Base-by-base conservation (phyloP, 2,113 vertebrate genomes). In the Erythrolamprus reginae region DNA sequence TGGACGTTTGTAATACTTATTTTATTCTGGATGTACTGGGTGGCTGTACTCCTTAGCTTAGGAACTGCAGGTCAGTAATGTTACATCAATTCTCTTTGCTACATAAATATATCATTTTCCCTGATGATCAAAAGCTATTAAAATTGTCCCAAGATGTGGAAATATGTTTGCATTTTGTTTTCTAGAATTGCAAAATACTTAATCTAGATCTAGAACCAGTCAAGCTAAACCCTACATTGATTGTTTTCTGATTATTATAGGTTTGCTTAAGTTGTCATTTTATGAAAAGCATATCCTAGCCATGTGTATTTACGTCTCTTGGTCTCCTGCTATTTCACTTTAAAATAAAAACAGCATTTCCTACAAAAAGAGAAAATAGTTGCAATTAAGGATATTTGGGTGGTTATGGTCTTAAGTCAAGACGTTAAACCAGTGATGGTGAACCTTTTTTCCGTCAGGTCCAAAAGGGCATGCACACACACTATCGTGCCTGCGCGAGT, bases 1-100 rank as follows among this genome's bases (percentile, higher is more conserved):
- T 97, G 98, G 97, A 97, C 97, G 1, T 97, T 97, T 21, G 52
- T 96, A 84, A 94, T 97, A 93, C 97, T 98, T 17, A 10, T 96
- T 38, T 61, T 95, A 52, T 98, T 97, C 95, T 98, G 98, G 98
- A 47, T 96, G 7, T 96, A 97, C 89, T 98, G 97, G 98, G 95
- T 98, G 90, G 96, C 97, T 83, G 96, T 98, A 28, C 93, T 98
- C 5, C 97, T 98, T 52, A 97, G 97, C 91, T 95, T 98, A 94
- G 98, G 97, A 82, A 98, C 97, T 65, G 97, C 97, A 93, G 97
- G 97, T 98, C 94, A 95, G 96, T 89, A 23, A 26, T 86, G 47
- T 84, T 13, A 33, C 4, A 7, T 45, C 21, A 6, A n/a, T 50
- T 8, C 50, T 42, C 5, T 82, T 48, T 56, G 28, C 26, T 82